Evolutionary conservation across 2,888 invertebrate species (phyloP).

Genomic region (Emmelina monodactyla): DNA sequence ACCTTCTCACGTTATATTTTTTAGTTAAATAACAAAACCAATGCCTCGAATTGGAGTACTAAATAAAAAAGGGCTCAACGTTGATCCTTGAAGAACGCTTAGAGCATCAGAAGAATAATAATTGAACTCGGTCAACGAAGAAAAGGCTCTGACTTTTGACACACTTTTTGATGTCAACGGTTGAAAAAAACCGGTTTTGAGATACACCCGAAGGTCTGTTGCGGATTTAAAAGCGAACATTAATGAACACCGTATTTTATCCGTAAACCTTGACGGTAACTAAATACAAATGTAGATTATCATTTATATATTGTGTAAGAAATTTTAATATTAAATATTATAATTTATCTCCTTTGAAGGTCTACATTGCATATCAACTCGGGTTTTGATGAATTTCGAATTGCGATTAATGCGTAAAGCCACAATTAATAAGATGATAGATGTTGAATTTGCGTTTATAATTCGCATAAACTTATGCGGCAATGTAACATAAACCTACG

Average conservation of each 20-base stretch:
- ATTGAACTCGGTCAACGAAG: too few species aligned
- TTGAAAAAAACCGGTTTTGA: neutral
- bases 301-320: neutral
- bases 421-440: conserved; percentile 26
- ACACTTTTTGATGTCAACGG: neutral
- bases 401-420: too few species aligned
- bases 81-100: too few species aligned
- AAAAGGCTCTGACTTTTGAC: too few species aligned
- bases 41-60: too few species aligned
- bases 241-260: neutral
- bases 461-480: conserved; percentile 14
- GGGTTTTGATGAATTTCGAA: too few species aligned
- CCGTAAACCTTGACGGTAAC: neutral
- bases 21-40: conserved; percentile 5
- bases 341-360: too few species aligned
- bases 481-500: conserved; percentile 2
- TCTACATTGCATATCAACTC: too few species aligned
- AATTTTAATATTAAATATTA: too few species aligned
- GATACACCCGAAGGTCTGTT: neutral
- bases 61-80: too few species aligned
- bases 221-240: neutral
- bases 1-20: conserved; percentile 24
- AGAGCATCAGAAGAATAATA: too few species aligned
- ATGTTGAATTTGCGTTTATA: conserved; percentile 25
- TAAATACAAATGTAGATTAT: neutral